These are phyloP conservation scores for Neotragus pygmaeus DNA, from an alignment of 2,113 vertebrate species.

Conservation along the genomic window DNA sequence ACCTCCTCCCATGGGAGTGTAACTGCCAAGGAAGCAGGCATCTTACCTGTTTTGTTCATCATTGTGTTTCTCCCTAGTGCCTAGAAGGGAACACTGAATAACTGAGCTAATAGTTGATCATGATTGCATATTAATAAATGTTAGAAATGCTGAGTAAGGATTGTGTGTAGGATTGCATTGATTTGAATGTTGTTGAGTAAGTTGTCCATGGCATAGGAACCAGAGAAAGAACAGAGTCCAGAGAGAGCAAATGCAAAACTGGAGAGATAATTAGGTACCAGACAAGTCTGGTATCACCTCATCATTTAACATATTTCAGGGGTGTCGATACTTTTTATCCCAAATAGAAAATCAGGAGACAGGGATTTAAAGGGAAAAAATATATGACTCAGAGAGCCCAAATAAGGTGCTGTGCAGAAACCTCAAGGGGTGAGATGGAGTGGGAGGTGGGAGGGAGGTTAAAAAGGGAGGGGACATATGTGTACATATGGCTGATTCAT, in stretches of 20 bases:
- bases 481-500: neutral
- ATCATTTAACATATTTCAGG: neutral
- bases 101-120: neutral
- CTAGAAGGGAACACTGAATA: neutral
- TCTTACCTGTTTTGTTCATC: neutral
- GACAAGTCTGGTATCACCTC: neutral
- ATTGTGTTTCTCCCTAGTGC: neutral
- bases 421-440: neutral
- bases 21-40: no score
- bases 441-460: neutral
- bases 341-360: neutral
- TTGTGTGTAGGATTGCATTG: no score
- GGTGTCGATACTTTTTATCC: neutral
- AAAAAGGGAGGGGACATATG: neutral
- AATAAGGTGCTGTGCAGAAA: neutral
- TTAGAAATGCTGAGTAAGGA: neutral
- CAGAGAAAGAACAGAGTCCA: neutral
- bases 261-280: neutral
- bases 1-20: accelerated
- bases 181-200: neutral
- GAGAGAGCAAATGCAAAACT: no score
- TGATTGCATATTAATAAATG: no score
- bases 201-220: neutral
- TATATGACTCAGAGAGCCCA: neutral
- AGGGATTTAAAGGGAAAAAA: neutral